Evolutionary conservation across 2,888 invertebrate species (phyloP).

Genomic region (Mesochorus sp.): DNA sequence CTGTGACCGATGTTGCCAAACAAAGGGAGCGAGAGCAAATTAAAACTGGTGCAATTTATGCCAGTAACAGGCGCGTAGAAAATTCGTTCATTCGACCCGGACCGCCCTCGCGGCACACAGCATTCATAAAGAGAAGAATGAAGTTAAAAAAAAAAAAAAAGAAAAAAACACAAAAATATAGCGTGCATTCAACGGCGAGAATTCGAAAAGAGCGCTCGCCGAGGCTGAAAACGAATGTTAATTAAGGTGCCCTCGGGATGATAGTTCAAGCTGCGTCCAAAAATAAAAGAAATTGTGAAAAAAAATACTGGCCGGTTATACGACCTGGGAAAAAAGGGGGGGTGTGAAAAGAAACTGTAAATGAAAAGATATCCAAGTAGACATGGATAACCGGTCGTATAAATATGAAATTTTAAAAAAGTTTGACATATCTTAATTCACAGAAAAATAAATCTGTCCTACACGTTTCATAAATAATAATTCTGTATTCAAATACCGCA

Average conservation of each 20-base stretch:
- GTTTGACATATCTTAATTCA: not conserved
- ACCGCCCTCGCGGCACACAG: not conserved
- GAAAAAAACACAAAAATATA: not conserved
- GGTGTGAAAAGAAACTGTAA: constrained; percentile 17
- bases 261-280: not conserved
- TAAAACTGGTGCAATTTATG: constrained; percentile 13
- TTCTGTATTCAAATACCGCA: too few species aligned
- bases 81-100: constrained; percentile 21
- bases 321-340: not conserved
- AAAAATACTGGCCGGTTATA: constrained; percentile 4
- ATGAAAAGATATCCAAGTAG: constrained; percentile 11
- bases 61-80: not conserved
- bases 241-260: constrained; percentile 19
- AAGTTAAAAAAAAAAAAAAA: not conserved
- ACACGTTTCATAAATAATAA: not conserved
- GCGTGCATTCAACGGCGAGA: not conserved
- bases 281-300: not conserved
- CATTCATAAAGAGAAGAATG: constrained; percentile 28
- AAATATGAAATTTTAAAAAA: not conserved
- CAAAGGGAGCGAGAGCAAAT: constrained; percentile 3
- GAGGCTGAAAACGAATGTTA: constrained; percentile 39
- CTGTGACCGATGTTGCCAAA: not conserved
- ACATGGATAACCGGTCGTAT: constrained; percentile 10
- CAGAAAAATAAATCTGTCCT: not conserved
- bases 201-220: constrained; percentile 24